Evolutionary conservation across 2,888 invertebrate genomes (phyloP), one percentile per base, ranked within the genome.

Genomic region (Strigamia crassipes): DNA sequence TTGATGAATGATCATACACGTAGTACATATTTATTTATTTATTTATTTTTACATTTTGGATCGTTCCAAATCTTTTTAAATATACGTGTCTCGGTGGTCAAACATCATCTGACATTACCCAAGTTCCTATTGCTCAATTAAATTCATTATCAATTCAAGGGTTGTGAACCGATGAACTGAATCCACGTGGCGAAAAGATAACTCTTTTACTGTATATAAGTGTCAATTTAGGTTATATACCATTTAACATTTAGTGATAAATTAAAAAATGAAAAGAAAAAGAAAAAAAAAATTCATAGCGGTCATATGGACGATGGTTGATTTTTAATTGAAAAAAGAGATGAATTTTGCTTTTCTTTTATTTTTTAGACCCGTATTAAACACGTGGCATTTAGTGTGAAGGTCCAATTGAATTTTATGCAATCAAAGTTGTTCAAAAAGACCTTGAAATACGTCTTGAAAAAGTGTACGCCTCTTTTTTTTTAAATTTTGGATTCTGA

Each of bases 341-440:
- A 38, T 38, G 6, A 38, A 2, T 38, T 38, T 56, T 56, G 21
- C 5, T n/a, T 51, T n/a, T 51, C 51, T 51, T 51, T 1, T 42
- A 12, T 42, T 61, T 61, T 61, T 18, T 18, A 61, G 23, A 61
- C 23, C 73, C 31, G 13, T 31, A 23, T 73, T 10, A 73, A 13
- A 73, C 73, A 73, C 73, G 73, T 73, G 56, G 73, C 73, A 31
- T 23, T 73, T 73, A 31, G 73, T 73, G 27, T 31, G 27, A 73
- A 73, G 73, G 73, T 31, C 73, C 73, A 31, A 73, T 73, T 73
- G 73, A 73, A 73, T 73, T 73, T 73, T 73, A 73, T 73, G 31
- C 73, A 27, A 73, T 56, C 56, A 56, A n/a, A 73, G 31, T 31
- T 73, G 31, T 31, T 73, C 13, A 27, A 73, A 73, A 73, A 73